These are phyloP conservation scores for Pachycephus smyrnensis DNA, from an alignment of 2,888 invertebrate species.

Conservation along the genomic window DNA sequence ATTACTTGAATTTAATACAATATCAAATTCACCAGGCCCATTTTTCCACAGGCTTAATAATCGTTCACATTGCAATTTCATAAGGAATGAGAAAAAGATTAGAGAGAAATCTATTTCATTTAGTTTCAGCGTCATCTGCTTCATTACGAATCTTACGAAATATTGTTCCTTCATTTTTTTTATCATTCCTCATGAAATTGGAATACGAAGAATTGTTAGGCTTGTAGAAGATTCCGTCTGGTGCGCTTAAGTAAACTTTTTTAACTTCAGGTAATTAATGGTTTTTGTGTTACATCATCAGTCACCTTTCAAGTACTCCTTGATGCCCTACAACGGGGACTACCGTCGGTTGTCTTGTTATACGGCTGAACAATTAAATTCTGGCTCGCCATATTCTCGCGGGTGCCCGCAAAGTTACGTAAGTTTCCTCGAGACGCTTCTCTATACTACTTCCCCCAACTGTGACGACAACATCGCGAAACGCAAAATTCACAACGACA, in stretches of 20 bases:
- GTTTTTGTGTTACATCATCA: not conserved
- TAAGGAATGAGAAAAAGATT: not conserved
- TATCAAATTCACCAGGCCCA: not conserved
- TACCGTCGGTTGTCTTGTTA: not conserved
- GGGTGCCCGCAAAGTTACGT: not conserved
- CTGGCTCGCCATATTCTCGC: not conserved
- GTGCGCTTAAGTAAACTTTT: not conserved
- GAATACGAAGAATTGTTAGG: not conserved
- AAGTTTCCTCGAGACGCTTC: not conserved
- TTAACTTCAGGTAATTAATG: not conserved
- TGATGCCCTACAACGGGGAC: not conserved
- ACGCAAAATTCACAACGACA: not conserved
- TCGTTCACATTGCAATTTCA: constrained; percentile 1
- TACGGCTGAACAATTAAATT: not conserved
- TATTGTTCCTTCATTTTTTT: not conserved
- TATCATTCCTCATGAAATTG: not conserved
- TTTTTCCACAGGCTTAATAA: not conserved
- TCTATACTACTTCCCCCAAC: not conserved
- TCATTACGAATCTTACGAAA: not conserved
- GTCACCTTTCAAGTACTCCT: not conserved
- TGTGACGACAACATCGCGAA: not conserved
- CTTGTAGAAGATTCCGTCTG: not conserved
- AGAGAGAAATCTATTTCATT: not conserved
- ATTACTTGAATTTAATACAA: not conserved
- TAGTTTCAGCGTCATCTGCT: not conserved